Percentiles rank a stretch among this genome's conserved stretches.
These are phyloP conservation scores for Meandrina meandrites DNA, from an alignment of 92 coral and sea anemone species.

Conservation along the genomic window DNA sequence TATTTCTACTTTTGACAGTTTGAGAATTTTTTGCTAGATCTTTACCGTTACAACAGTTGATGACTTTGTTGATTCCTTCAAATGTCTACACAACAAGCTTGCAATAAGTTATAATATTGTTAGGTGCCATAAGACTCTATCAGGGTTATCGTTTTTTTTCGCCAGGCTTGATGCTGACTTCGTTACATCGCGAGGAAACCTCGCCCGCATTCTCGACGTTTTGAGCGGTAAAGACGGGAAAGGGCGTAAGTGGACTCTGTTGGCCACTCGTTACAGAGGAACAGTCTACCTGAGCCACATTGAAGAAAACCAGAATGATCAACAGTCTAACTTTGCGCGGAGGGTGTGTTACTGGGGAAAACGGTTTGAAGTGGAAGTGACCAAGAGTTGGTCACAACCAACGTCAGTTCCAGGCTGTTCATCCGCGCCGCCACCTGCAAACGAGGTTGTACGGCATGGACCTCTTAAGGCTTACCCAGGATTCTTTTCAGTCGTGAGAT, in stretches of 20 bases:
- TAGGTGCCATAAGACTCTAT: too few relatives aligned
- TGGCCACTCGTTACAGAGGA: slow-evolving; percentile 36
- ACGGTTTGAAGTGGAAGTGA: slow-evolving; percentile 39
- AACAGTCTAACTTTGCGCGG: slow-evolving; percentile 4
- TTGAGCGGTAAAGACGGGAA: slow-evolving; percentile 29
- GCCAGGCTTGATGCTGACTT: slow-evolving; percentile 39
- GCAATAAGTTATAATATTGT: too few relatives aligned
- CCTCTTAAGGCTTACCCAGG: slow-evolving; percentile 49
- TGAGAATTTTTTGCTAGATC: too few relatives aligned
- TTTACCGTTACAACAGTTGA: too few relatives aligned
- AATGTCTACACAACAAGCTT: too few relatives aligned
- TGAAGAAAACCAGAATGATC: slow-evolving; percentile 2
- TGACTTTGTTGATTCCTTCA: too few relatives aligned
- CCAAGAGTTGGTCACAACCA: not conserved
- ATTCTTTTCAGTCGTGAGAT: slow-evolving; percentile 38
- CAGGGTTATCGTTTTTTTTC: not conserved
- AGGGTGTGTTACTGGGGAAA: slow-evolving; percentile 45
- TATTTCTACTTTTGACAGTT: too few relatives aligned
- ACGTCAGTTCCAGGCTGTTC: not conserved
- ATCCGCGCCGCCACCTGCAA: not conserved
- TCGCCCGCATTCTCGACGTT: slow-evolving; percentile 31
- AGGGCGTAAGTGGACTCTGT: slow-evolving; percentile 18
- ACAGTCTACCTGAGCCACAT: slow-evolving; percentile 42
- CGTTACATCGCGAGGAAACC: slow-evolving; percentile 50
- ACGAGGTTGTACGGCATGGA: slow-evolving; percentile 14